phyloP scores from a whole-genome alignment of 2,888 invertebrate species.

The Acanthosepion lycidas region DNA sequence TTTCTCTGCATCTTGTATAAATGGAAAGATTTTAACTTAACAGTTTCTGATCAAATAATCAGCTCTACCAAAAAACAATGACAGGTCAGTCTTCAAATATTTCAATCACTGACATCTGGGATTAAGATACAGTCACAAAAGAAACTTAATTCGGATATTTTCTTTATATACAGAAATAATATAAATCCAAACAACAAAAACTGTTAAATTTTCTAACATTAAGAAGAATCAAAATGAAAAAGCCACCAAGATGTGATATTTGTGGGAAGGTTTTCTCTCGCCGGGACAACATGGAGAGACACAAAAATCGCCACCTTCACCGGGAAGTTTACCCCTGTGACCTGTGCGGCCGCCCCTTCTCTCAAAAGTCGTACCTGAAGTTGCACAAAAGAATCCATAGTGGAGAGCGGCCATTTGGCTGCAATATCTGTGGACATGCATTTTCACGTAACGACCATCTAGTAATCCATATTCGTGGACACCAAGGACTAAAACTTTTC shows the following conservation, averaged over 20 bases:
- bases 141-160: neutral
- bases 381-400: constrained; percentile 34
- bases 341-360: neutral
- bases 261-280: constrained; percentile 38
- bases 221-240: constrained; percentile 33
- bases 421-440: constrained; percentile 37
- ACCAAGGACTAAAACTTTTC: constrained; percentile 39
- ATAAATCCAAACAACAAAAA: neutral
- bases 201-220: neutral
- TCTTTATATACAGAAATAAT: neutral
- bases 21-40: no score
- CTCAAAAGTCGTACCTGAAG: constrained; percentile 34
- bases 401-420: constrained; percentile 35
- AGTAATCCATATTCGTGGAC: constrained; percentile 3
- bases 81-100: no score
- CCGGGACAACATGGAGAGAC: constrained; percentile 40
- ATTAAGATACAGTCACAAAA: neutral
- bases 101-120: no score
- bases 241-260: constrained; percentile 38
- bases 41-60: no score
- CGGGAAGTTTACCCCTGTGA: constrained; percentile 33
- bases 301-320: constrained; percentile 39
- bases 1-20: no score
- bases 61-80: no score
- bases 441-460: constrained; percentile 37